Evolutionary conservation across 2,888 invertebrate genomes (phyloP), one percentile per base, ranked within the genome.

Genomic region (Hartigia nigra): DNA sequence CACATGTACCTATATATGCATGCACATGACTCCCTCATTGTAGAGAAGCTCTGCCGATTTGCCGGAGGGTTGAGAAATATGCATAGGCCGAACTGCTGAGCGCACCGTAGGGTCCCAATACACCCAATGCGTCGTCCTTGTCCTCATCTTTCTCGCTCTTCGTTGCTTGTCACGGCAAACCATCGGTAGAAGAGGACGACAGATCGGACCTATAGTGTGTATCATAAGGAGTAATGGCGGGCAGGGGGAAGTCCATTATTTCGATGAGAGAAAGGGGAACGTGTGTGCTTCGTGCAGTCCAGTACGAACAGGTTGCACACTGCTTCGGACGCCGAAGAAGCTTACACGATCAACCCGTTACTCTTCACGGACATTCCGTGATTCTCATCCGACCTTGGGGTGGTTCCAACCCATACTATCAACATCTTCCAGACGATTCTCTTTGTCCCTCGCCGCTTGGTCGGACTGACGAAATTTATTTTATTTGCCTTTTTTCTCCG

Each of bases 301-400:
- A 70, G 12, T n/a, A 74, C 14, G 34, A 70, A 77, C 74, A 77
- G 31, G 75, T 36, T 69, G 37, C 31, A 77, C 36, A 69, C 77
- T 69, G 77, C 69, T 55, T 75, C 37, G 37, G 34, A 69, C 74
- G 32, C 77, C 77, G 76, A 77, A 76, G 78, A 76, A 70, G 76
- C 75, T 74, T 76, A 78, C 76, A 79, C 75, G 76, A 69, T 72
- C 69, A 77, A 80, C 31, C 69, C 74, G 79, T 75, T 79, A 39
- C 37, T 72, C 76, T 76, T 81, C 81, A 74, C 78, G 78, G 76
- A 80, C 81, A 76, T 81, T 81, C 77, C 78, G 78, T 78, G 74
- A 81, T 81, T 76, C 70, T 70, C 72, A 80, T 77, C 72, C 80
- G 81, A 81, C 81, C 81, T 81, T 81, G 81, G 76, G 75, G 70